These are phyloP conservation scores for Pimpla rufipes DNA, from an alignment of 2,888 invertebrate genomes.

Conservation along the genomic window DNA sequence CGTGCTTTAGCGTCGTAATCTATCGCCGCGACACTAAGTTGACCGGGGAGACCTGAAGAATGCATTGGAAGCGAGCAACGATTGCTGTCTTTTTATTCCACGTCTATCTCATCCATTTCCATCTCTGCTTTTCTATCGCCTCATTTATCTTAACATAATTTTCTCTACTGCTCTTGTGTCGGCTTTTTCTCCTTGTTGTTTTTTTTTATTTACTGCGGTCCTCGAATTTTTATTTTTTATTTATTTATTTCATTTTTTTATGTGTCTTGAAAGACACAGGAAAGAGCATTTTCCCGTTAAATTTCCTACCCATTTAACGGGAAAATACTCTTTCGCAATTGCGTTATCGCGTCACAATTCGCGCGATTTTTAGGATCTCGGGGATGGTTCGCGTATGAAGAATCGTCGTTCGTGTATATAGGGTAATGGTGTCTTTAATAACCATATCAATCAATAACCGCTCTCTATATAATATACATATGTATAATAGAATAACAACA, in stretches of 20 bases:
- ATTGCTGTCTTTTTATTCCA: too few relatives aligned
- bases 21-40: background rate
- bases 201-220: too few relatives aligned
- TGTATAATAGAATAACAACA: slow-evolving; percentile 72
- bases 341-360: background rate
- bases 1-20: background rate
- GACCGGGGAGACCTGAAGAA: slow-evolving; percentile 14
- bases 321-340: background rate
- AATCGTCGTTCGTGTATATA: slow-evolving; percentile 15
- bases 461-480: slow-evolving; percentile 71
- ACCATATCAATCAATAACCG: slow-evolving; percentile 70
- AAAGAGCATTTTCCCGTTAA: too few relatives aligned
- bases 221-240: too few relatives aligned
- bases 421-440: slow-evolving; percentile 69
- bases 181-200: too few relatives aligned
- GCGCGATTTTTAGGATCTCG: background rate
- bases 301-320: too few relatives aligned
- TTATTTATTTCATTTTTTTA: too few relatives aligned
- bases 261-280: too few relatives aligned
- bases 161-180: too few relatives aligned
- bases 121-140: too few relatives aligned
- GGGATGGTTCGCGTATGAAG: background rate
- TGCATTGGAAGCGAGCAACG: background rate
- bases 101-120: too few relatives aligned
- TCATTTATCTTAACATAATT: too few relatives aligned